These are phyloP conservation scores for Ceratina japonica DNA, from an alignment of 1,140 invertebrate species.

Conservation along the genomic window DNA sequence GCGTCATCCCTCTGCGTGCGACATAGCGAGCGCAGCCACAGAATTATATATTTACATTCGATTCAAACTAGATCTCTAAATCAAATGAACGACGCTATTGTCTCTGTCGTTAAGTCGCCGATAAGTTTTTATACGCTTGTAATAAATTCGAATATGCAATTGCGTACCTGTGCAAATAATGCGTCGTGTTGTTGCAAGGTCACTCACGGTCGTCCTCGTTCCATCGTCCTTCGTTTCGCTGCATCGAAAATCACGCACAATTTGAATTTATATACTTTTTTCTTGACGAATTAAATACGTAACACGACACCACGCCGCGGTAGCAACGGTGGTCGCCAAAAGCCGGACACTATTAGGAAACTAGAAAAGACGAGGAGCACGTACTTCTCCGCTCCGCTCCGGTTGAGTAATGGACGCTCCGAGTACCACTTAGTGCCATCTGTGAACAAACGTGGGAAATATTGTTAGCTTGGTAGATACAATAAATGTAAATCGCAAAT, in stretches of 20 bases:
- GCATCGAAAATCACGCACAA: neutral
- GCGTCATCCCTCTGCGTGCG: neutral
- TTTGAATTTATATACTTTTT: neutral
- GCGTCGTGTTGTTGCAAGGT: too few relatives aligned
- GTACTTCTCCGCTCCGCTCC: neutral
- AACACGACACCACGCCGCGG: slow-evolving; percentile 61
- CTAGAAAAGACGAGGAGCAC: slow-evolving; percentile 36
- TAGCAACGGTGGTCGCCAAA: slow-evolving; percentile 67
- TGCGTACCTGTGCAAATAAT: too few relatives aligned
- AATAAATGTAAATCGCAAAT: neutral
- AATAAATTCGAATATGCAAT: too few relatives aligned
- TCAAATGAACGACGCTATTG: neutral
- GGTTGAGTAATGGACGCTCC: too few relatives aligned
- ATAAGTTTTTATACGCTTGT: too few relatives aligned
- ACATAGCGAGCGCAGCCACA: neutral
- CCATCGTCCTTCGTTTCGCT: neutral
- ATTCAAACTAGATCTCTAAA: neutral
- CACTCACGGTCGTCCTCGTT: too few relatives aligned
- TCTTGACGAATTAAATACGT: slow-evolving; percentile 12
- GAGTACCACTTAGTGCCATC: neutral
- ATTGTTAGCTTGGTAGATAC: neutral
- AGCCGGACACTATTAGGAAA: slow-evolving; percentile 57
- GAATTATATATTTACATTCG: neutral
- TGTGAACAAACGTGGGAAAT: neutral
- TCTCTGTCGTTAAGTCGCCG: neutral